phyloP scores from a whole-genome alignment of 2,113 vertebrate species.

The Octodon degus region DNA sequence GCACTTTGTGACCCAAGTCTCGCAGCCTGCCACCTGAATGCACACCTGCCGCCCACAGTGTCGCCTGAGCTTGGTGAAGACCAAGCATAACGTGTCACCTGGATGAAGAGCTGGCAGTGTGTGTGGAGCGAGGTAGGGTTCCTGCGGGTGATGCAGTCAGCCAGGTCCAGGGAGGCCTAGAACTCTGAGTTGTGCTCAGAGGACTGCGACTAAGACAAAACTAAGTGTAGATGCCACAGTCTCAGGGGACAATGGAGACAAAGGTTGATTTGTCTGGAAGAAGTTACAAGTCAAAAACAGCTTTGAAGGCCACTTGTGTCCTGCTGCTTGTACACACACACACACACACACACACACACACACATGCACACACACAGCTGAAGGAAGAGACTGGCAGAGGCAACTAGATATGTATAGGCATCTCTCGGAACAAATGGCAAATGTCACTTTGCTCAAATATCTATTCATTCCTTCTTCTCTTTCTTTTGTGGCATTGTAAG shows the following conservation, averaged over 20 bases:
- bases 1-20: not conserved
- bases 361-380: not conserved
- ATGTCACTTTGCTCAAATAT: not conserved
- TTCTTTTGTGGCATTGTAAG: not conserved
- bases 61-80: no score
- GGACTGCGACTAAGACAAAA: not conserved
- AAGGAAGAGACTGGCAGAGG: not conserved
- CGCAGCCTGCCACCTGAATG: not conserved
- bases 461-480: not conserved
- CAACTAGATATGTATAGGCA: not conserved
- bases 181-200: not conserved
- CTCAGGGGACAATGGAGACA: not conserved
- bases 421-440: not conserved
- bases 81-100: no score
- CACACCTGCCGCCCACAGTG: not conserved
- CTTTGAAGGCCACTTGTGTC: not conserved
- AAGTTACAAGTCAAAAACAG: not conserved
- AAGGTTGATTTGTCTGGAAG: not conserved
- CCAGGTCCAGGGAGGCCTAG: not conserved
- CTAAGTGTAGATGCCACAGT: not conserved
- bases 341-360: accelerated
- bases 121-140: not conserved
- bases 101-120: not conserved
- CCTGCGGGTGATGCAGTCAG: not conserved
- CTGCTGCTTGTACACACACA: not conserved